Percentiles rank a stretch among this genome's conserved stretches.
These are phyloP conservation scores for Hippocampus abdominalis DNA, from an alignment of 2,113 vertebrate species.

Conservation along the genomic window DNA sequence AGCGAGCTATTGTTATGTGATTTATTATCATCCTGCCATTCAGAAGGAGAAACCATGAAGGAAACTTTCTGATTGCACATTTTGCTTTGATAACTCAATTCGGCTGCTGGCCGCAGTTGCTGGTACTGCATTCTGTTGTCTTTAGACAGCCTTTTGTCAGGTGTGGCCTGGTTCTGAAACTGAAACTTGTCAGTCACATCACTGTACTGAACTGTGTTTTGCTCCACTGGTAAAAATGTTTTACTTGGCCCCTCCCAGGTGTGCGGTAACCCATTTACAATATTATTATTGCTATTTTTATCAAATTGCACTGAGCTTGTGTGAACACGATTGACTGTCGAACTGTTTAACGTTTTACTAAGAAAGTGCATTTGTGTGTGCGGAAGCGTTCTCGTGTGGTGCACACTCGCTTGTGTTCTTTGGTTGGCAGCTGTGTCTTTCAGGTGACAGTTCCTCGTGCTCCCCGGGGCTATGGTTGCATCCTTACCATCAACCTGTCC, in stretches of 20 bases:
- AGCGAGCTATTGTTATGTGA: slow-evolving; percentile 65
- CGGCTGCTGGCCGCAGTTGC: slow-evolving; percentile 75
- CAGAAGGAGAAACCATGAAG: slow-evolving; percentile 71
- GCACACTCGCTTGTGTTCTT: slow-evolving; percentile 75
- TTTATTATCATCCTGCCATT: slow-evolving; percentile 81
- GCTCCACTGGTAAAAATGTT: slow-evolving; percentile 75
- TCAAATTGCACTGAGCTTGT: slow-evolving; percentile 76
- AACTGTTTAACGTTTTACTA: slow-evolving; percentile 75
- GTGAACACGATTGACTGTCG: slow-evolving; percentile 58
- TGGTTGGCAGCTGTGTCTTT: slow-evolving; percentile 72
- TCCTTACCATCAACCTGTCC: slow-evolving; percentile 72
- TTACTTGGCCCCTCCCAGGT: slow-evolving; percentile 83
- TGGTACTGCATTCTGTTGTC: slow-evolving; percentile 81
- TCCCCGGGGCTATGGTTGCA: slow-evolving; percentile 66
- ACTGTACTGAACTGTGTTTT: slow-evolving; percentile 72
- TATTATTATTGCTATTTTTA: slow-evolving; percentile 67
- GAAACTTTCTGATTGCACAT: slow-evolving; percentile 78
- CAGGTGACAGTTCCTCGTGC: slow-evolving; percentile 72
- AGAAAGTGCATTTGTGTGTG: slow-evolving; percentile 84
- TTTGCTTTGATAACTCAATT: slow-evolving; percentile 77
- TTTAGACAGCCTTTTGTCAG: slow-evolving; percentile 80
- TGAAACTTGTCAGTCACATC: slow-evolving; percentile 74
- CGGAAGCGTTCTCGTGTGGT: slow-evolving; percentile 78
- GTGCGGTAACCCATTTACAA: slow-evolving; percentile 72
- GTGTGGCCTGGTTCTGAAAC: slow-evolving; percentile 77